Evolutionary conservation across 1,140 invertebrate species (phyloP), one percentile per base, ranked within the genome.

Genomic region (Drosophila fuyamai): DNA sequence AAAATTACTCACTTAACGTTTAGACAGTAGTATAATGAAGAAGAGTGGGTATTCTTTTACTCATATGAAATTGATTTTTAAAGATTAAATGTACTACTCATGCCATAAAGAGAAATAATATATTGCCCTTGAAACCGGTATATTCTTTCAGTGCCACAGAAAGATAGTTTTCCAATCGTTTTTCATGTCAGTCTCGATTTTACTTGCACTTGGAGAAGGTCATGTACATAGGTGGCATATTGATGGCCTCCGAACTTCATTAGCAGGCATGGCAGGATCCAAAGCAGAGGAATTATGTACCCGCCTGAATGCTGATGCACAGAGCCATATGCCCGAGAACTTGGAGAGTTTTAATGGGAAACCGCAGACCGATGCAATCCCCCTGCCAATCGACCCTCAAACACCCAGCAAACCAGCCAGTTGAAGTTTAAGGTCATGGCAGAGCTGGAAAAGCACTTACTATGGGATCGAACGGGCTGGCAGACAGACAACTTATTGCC

Each of bases 391-490:
- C 13, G 14, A 4, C 43, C 18, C 1, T 7, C 36, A 23, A 36
- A 32, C 53, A 41, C 14, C 29, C 57, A 48, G 23, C 48, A 50
- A 71, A 67, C 36, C 53, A 48, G 23, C 48, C 56, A 71, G 71
- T 62, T 77, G 63, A 89, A 84, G 84, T 89, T 89, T 80, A 89
- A 89, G 84, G 84, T 89, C 84, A 89, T 72, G 48, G 16, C 59
- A 43, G 71, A 71, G 66, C 59, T 53, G 54, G 61, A 68, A 88
- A 88, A 81, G 68, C 73, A 88, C 84, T 88, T 83, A 89, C 71
- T 50, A 50, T 58, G 18, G 48, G 51, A 51, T 12, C 16, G n/a
- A 18, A 27, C 29, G 36, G 23, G 48, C 46, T 55, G 46, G 55
- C 44, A 50, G 68, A 48, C 56, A 46, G 74, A 51, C 63, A 86